Base-by-base conservation (phyloP, 2,888 invertebrate species). In the Neoaliturus tenellus region DNA sequence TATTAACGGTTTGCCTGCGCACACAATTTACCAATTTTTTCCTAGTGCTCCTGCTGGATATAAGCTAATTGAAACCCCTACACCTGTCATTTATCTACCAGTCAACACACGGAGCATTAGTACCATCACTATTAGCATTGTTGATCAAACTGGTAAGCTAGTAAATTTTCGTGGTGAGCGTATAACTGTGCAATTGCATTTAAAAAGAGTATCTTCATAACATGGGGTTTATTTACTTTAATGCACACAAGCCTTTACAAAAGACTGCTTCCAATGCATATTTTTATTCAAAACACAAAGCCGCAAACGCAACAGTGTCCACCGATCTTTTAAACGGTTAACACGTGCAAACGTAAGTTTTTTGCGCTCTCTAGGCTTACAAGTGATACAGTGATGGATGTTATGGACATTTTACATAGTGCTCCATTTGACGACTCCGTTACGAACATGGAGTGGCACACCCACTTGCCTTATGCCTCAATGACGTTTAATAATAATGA, bases 11-110 rank as follows among this genome's bases (percentile, higher is more conserved):
- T 85, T 85, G 62, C 87, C 84, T 31, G 87, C 87, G 4, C 89
- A 90, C 83, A 89, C 88, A 4, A 87, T 90, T 80, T 89, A 90
- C 83, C 87, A 89, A 86, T 90, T 90, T 87, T 88, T 87, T 20
- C 88, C 88, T 4, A 85, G 85, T 44, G 88, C 88, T 17, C 86
- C 87, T 25, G 88, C 89, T 23, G 90, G 90, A 10, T 90, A 88
- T 88, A 89, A 89, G 87, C 88, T 90, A 48, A 86, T 88, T 75
- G 89, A 89, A 85, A 87, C 87, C n/a, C 89, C 89, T 10, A 83
- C 80, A 81, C 89, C 89, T 87, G 86, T 89, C 8, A 88, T 89
- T 81, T 89, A 89, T 88, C 88, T 89, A 84, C 89, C 89, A 17
- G 86, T 89, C 20, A 88, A 20, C 23, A 62, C 75, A 0, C 31